Conservation (phyloP, 2,888 invertebrate genomes). For the Dicyrtomina minuta region DNA sequence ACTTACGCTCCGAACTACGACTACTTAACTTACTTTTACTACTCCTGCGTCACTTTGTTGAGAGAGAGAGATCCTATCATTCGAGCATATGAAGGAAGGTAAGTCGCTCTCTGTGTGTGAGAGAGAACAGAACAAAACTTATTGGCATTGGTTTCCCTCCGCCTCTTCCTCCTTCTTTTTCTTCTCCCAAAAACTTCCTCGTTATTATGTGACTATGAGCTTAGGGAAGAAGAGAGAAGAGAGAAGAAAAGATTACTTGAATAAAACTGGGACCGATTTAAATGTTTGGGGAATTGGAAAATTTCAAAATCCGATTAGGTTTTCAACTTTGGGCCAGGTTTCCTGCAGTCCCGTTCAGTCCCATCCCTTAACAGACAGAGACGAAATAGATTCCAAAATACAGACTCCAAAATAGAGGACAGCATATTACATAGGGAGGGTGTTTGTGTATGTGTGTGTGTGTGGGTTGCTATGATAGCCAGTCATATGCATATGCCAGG, state of each 20-base stretch:
- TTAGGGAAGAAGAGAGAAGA: neutral
- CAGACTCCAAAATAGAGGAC: neutral
- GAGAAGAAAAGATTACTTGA: conserved; percentile 5
- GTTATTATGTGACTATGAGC: too few relatives aligned
- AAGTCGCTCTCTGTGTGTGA: too few relatives aligned
- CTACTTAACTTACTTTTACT: too few relatives aligned
- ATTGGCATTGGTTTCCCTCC: too few relatives aligned
- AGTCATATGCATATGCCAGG: too few relatives aligned
- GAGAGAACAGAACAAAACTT: too few relatives aligned
- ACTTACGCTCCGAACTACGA: too few relatives aligned
- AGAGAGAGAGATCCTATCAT: too few relatives aligned
- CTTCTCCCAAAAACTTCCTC: neutral
- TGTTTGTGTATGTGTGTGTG: neutral
- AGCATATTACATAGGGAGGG: neutral
- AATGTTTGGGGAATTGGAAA: conserved; percentile 31
- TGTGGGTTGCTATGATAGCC: too few relatives aligned
- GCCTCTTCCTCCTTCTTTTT: neutral
- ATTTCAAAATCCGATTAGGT: conserved; percentile 30
- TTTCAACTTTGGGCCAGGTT: neutral
- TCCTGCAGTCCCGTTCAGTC: neutral
- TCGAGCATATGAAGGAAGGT: too few relatives aligned
- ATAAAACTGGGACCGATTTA: conserved; percentile 25
- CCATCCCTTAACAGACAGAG: neutral
- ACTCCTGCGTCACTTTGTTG: too few relatives aligned
- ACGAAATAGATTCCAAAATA: neutral